Evolutionary conservation across 2,888 invertebrate genomes (phyloP), one percentile per base, ranked within the genome.

Genomic region (Tribolium freemani): DNA sequence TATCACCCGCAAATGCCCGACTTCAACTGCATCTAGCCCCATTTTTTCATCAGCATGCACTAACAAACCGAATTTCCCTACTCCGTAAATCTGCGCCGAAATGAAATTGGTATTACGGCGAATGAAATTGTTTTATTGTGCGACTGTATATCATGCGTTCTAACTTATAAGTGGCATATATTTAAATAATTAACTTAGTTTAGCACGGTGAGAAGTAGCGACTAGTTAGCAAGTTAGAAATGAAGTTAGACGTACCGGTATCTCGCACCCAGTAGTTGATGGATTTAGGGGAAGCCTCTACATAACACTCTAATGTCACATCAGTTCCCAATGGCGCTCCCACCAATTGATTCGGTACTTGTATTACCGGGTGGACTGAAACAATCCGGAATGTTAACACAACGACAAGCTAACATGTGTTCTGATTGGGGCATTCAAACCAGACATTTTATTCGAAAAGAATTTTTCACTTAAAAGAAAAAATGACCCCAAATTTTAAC

Each of bases 191-290:
- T 82, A 81, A 80, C 77, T 78, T 80, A 75, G 73, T 80, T 77
- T 75, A 71, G 76, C 73, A 74, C 74, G 71, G 69, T 76, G 71
- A 74, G 75, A 77, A 78, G 77, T 77, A 78, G 77, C 74, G 70
- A 74, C 70, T 73, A 80, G 79, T 78, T 77, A 70, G 77, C 68
- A 75, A 78, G 69, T 71, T 75, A 64, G 67, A 67, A 77, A 71
- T 75, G 69, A 77, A 77, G 78, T 79, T 79, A 76, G 75, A 76
- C 80, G 72, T 81, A 95, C 95, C 94, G 81, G 92, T 92, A 87
- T 95, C 94, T 88, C 93, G 90, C 83, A 94, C 91, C 96, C 96
- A 96, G 87, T 95, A 96, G 89, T 95, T 95, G 88, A 96, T 96
- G 82, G 95, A 93, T 88, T 93, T 95, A 56, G 96, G 96, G 76